phyloP scores from a whole-genome alignment of 2,113 vertebrate species.

The Rhadina sibilatrix region DNA sequence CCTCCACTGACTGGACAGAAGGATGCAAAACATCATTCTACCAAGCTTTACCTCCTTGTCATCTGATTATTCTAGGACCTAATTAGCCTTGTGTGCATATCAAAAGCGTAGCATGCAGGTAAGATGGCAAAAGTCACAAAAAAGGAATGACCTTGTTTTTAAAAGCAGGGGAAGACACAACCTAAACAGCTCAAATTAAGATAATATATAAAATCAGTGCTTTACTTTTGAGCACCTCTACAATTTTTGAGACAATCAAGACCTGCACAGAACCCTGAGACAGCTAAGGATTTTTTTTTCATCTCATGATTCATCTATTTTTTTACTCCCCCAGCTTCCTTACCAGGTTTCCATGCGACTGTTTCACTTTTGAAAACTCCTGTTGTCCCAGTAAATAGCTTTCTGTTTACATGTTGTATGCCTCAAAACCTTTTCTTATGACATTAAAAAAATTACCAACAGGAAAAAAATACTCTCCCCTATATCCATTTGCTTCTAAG shows the following conservation, averaged over 20 bases:
- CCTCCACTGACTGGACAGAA: not conserved
- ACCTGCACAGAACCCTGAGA: not conserved
- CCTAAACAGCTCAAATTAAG: not conserved
- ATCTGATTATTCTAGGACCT: not conserved
- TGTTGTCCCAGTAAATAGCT: not conserved
- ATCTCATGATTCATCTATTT: not conserved
- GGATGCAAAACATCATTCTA: not conserved
- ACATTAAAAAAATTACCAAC: not conserved
- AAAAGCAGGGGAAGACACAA: not conserved
- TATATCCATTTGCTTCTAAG: not conserved
- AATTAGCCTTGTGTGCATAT: not conserved
- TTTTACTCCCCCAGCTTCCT: not conserved
- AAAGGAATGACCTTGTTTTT: not conserved
- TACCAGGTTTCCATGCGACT: not conserved
- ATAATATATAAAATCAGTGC: not conserved
- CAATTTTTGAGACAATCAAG: not conserved
- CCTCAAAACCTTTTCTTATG: not conserved
- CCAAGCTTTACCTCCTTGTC: not conserved
- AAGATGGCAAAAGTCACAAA: not conserved
- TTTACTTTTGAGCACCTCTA: not conserved
- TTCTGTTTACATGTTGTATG: not conserved
- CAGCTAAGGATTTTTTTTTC: not conserved
- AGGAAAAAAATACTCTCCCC: not conserved
- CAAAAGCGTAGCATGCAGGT: not conserved
- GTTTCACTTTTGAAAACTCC: not conserved